These are phyloP conservation scores for Eudemis profundana DNA, from an alignment of 2,888 invertebrate species.

Conservation along the genomic window DNA sequence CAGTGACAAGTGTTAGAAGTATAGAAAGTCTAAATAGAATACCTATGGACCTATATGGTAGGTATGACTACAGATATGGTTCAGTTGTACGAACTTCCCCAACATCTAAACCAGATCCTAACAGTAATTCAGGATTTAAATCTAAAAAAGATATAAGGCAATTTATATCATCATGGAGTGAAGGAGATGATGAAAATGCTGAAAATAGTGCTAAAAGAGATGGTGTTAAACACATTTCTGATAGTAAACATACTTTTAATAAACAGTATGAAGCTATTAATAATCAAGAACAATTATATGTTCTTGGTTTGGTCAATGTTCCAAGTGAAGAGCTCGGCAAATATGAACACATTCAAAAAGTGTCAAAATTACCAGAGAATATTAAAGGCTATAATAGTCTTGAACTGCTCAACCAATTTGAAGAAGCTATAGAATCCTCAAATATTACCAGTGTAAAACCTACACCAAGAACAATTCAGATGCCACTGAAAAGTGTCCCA, in stretches of 20 bases:
- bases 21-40: constrained; percentile 66
- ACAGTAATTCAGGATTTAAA: constrained; percentile 54
- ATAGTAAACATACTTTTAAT: constrained; percentile 53
- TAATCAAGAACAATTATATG: constrained; percentile 78
- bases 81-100: constrained; percentile 57
- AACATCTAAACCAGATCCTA: constrained; percentile 56
- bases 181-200: constrained; percentile 77
- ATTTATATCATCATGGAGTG: constrained; percentile 83
- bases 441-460: constrained; percentile 58
- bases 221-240: constrained; percentile 53
- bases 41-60: constrained; percentile 67
- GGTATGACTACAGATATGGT: constrained; percentile 68
- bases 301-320: constrained; percentile 78
- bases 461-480: constrained; percentile 56
- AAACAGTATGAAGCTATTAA: constrained; percentile 58
- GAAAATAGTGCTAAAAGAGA: constrained; percentile 63
- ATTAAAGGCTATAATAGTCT: constrained; percentile 81
- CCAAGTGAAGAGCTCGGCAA: constrained; percentile 78
- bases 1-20: constrained; percentile 76
- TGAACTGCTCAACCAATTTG: constrained; percentile 79
- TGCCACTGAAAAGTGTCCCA: constrained; percentile 51
- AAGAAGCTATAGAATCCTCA: constrained; percentile 77
- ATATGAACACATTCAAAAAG: constrained; percentile 83
- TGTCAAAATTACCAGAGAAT: constrained; percentile 81
- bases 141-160: constrained; percentile 77